Percentiles rank a stretch among this genome's conserved stretches.
Evolutionary conservation across 2,113 vertebrate genomes (phyloP).

Genomic region (Muscicapa adusta): DNA sequence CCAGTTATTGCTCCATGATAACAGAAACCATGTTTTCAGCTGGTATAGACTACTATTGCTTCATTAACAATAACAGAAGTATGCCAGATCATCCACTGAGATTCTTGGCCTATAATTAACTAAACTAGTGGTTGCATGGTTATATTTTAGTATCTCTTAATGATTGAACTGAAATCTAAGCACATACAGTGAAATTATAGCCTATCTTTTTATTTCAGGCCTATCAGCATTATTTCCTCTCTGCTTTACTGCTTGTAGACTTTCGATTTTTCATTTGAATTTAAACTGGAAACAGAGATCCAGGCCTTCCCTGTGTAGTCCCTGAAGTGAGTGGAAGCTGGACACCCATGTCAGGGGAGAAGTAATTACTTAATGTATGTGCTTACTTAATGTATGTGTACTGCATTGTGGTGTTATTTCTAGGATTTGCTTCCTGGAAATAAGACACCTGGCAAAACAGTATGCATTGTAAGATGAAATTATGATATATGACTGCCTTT

Average conservation of each 20-base stretch:
- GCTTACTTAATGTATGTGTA: neutral
- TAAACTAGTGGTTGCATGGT: neutral
- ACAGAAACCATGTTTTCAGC: neutral
- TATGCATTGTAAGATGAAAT: neutral
- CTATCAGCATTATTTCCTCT: neutral
- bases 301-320: neutral
- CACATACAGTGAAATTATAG: neutral
- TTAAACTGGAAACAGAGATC: neutral
- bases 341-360: neutral
- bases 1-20: neutral
- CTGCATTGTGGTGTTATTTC: neutral
- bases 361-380: too few species aligned
- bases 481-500: neutral
- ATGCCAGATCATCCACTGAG: neutral
- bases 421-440: neutral
- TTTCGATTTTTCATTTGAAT: neutral
- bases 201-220: neutral
- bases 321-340: neutral
- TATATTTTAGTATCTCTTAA: neutral
- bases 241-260: neutral
- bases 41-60: neutral
- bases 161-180: neutral
- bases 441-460: neutral
- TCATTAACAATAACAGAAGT: neutral
- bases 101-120: neutral